Base-by-base conservation (phyloP, 2,797 vertebrate genomes). In the Chloroceryle amazona region DNA sequence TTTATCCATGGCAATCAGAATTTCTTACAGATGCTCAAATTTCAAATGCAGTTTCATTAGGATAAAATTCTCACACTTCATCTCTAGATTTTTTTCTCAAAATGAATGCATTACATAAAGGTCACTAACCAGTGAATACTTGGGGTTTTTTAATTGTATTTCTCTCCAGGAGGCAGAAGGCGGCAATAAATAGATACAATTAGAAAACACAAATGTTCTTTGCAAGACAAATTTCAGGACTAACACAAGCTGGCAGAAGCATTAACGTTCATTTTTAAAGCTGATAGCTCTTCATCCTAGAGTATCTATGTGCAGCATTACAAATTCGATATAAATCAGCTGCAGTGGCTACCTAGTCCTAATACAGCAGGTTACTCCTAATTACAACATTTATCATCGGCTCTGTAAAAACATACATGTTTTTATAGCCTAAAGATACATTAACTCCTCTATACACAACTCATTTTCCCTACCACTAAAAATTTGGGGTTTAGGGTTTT, bases 221-320 rank as follows among this genome's bases (percentile, higher is more conserved):
- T 75, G 80, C 25, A 84, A 91, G 87, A 90, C 17, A 51, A 86
- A 94, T 81, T 95, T 68, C 62, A 88, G 62, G 58, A 81, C 46
- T 76, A 95, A 70, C 51, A 73, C 11, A 86, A 73, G 31, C 51
- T 84, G 73, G 62, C 70, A 95, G 58, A 79, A 81, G 33, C 51
- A 96, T n/a, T 81, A 78, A 66, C 73, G 62, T 79, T 70, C 33
- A 68, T 54, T 91, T 91, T 78, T 65, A 81, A 91, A 95, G 75
- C 55, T 90, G 61, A 81, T 28, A 58, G 29, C 19, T 89, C 79
- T 65, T 93, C 61, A 66, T 75, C 39, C n/a, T 76, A 39, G 18
- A 52, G 29, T 31, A 42, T 72, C 73, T 89, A 76, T 13, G 33
- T 33, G 42, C 84, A 85, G 67, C 71, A 66, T 82, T 39, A 92